Evolutionary conservation across 2,797 vertebrate species (phyloP), one percentile per base, ranked within the genome.

Genomic region (Columba guinea): DNA sequence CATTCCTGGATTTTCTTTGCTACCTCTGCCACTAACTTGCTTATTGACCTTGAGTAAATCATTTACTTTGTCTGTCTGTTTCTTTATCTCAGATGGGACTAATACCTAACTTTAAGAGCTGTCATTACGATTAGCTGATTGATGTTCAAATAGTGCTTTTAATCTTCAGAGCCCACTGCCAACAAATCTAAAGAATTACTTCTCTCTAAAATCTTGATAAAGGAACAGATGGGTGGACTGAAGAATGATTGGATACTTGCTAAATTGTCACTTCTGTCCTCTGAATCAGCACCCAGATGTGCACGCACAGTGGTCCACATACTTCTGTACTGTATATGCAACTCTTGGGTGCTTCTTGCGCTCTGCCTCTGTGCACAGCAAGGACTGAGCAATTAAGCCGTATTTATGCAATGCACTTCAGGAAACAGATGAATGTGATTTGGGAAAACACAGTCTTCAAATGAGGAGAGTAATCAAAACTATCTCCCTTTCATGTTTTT

Each of bases 81-180:
- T 92, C 89, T 81, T 84, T 39, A 55, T 86, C 49, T 87, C 68
- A 27, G 48, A 35, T 11, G 5, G 39, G 71, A 63, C 41, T 84
- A 89, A 88, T 84, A 70, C 59, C 67, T 92, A 64, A 49, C 56
- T 89, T 51, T 49, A 59, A 71, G 46, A 87, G 26, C 52, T 87
- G 20, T 85, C 64, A 65, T 69, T 85, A 81, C 59, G 48, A 70
- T 90, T 91, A 93, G 63, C 67, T 94, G 87, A 85, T 69, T 91
- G 73, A 86, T 19, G 8, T 84, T 82, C n/a, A 46, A 55, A 20
- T 59, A 84, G 32, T 37, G 39, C 51, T 86, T 90, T 92, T 79
- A 87, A 92, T 90, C 46, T 67, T 81, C 52, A 91, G 56, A 85
- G 52, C 48, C 44, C 51, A 19, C 92, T 83, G 68, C 37, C 64